Evolutionary conservation across 2,797 vertebrate species (phyloP).

Genomic region (Adelosebastes latens): DNA sequence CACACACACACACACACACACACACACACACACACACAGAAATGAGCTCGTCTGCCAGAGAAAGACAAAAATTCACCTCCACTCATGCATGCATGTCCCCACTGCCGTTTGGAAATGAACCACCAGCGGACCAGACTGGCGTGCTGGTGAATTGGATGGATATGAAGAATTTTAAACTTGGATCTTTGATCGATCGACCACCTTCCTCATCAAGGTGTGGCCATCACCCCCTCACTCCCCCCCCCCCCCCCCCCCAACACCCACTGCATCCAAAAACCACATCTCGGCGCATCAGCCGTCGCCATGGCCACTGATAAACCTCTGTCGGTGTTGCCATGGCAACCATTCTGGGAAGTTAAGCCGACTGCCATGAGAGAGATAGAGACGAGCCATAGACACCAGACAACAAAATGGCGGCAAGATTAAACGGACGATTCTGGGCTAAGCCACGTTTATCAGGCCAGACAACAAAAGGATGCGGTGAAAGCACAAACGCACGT

Average conservation of each 20-base stretch:
- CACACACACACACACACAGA: not conserved
- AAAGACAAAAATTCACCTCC: slow-evolving; percentile 20
- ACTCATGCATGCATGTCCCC: not conserved
- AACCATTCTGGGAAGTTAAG: slow-evolving; percentile 78
- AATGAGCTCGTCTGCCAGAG: not conserved
- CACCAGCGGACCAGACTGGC: not conserved
- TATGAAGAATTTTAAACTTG: not conserved
- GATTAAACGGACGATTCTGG: slow-evolving; percentile 74
- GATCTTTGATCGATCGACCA: not conserved
- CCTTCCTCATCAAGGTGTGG: slow-evolving; percentile 38
- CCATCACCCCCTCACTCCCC: not conserved
- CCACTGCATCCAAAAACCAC: slow-evolving; percentile 44
- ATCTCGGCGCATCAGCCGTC: slow-evolving; percentile 70
- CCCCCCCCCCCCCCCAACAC: not conserved
- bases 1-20: not conserved
- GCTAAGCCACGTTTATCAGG: slow-evolving; percentile 65
- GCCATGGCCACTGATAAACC: slow-evolving; percentile 77
- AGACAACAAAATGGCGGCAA: slow-evolving; percentile 80
- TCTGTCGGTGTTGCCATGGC: slow-evolving; percentile 79
- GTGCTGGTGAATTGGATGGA: not conserved
- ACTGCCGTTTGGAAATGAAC: slow-evolving; percentile 16
- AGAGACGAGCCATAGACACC: slow-evolving; percentile 55
- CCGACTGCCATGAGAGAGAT: slow-evolving; percentile 70
- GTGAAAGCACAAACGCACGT: slow-evolving; percentile 49
- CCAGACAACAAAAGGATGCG: slow-evolving; percentile 69